A percentile compares a stretch with the other conserved stretches of the same genome.
These are phyloP conservation scores for Sylvicapra grimmia DNA, from an alignment of 2,113 vertebrate species.

Conservation along the genomic window DNA sequence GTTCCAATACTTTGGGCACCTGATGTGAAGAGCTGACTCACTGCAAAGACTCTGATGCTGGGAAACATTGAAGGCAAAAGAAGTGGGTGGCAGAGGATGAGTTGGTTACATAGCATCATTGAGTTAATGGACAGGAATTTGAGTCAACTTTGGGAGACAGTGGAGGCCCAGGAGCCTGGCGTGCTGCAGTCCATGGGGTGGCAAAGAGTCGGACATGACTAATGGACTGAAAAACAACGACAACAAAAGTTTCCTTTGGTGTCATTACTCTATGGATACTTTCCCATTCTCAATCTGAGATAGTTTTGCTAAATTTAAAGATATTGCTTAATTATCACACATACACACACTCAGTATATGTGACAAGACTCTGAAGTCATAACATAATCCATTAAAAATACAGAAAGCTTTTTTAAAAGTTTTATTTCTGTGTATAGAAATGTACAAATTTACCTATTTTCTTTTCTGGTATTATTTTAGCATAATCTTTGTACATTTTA, in stretches of 20 bases:
- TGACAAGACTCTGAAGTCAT: background rate
- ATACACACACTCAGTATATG: background rate
- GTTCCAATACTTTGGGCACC: background rate
- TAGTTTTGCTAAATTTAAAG: background rate
- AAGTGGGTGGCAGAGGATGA: background rate
- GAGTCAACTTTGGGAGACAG: background rate
- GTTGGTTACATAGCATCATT: background rate
- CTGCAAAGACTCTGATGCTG: background rate
- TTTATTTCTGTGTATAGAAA: background rate
- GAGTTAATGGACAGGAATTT: background rate
- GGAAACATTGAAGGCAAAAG: background rate
- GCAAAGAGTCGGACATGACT: background rate
- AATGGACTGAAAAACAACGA: background rate
- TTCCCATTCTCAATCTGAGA: background rate
- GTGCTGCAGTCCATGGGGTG: background rate
- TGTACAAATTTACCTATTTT: background rate
- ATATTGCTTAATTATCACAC: background rate
- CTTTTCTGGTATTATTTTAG: conserved; percentile 10
- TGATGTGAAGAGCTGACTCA: background rate
- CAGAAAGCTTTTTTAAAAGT: background rate
- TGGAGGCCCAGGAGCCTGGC: background rate
- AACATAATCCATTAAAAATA: background rate
- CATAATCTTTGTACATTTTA: background rate
- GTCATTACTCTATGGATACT: background rate
- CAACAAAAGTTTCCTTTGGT: background rate